Evolutionary conservation across 1,140 invertebrate genomes (phyloP).

Genomic region (Saccostrea glomerata): DNA sequence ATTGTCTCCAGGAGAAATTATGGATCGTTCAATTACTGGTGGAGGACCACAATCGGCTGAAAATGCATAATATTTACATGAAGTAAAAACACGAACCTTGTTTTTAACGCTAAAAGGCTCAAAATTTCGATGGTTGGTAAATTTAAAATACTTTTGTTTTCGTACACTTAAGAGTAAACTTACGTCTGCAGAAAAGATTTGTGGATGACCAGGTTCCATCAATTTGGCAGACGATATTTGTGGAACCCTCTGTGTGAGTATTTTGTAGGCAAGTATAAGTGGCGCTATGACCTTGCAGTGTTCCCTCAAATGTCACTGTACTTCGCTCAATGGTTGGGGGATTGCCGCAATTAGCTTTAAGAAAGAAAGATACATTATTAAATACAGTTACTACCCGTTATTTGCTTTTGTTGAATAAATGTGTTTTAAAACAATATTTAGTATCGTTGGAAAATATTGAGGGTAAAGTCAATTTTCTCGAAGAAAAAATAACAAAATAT

Average conservation of each 20-base stretch:
- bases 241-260: not conserved
- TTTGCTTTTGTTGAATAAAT: no score
- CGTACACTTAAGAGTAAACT: not conserved
- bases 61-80: not conserved
- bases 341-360: constrained; percentile 8
- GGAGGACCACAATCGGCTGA: constrained; percentile 2
- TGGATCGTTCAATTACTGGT: not conserved
- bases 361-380: no score
- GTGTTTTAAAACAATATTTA: no score
- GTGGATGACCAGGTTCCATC: constrained; percentile 20
- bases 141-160: not conserved
- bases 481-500: no score
- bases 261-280: not conserved
- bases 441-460: no score
- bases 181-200: constrained; percentile 19
- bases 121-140: not conserved
- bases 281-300: not conserved
- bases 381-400: no score
- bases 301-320: not conserved
- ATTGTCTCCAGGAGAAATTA: not conserved
- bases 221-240: not conserved
- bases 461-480: no score
- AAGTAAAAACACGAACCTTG: no score
- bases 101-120: not conserved
- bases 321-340: not conserved